Conservation (phyloP, 2,888 invertebrate genomes). For the Lochmaea capreae region DNA sequence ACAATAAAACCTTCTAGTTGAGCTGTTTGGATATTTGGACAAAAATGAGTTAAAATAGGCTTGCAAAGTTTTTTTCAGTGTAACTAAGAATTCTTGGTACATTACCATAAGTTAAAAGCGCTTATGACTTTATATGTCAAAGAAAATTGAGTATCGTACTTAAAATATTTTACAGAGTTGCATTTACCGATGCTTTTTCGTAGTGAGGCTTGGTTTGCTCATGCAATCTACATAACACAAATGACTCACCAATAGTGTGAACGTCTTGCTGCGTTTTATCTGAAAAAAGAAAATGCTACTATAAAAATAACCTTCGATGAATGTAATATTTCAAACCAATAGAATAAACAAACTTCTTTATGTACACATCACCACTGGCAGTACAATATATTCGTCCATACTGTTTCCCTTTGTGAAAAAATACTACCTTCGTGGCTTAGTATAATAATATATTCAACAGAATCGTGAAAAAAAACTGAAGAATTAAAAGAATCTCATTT, state of each 20-base stretch:
- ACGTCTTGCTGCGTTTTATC: not conserved
- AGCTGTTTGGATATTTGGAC: too few species aligned
- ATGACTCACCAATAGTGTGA: not conserved
- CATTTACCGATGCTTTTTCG: not conserved
- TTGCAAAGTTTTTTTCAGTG: not conserved
- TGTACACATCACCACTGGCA: not conserved
- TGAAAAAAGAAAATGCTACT: not conserved
- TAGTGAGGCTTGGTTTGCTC: not conserved
- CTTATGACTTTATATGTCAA: conserved; percentile 5
- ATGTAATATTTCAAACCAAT: not conserved
- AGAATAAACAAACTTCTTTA: not conserved
- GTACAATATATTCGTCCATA: not conserved
- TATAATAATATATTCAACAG: not conserved
- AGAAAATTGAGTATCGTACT: not conserved
- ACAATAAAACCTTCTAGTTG: too few species aligned
- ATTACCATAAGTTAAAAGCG: not conserved
- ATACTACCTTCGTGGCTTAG: not conserved
- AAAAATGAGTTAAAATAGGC: not conserved
- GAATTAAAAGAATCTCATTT: not conserved
- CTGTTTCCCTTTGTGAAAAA: not conserved
- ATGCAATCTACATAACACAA: not conserved
- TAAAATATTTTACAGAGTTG: conserved; percentile 2
- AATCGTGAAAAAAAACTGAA: not conserved
- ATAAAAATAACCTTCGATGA: too few species aligned
- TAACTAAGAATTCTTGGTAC: not conserved